A percentile compares a stretch with the other conserved stretches of the same genome.
Evolutionary conservation across 1,140 invertebrate genomes (phyloP).

Genomic region (Drosophila pallidifrons): DNA sequence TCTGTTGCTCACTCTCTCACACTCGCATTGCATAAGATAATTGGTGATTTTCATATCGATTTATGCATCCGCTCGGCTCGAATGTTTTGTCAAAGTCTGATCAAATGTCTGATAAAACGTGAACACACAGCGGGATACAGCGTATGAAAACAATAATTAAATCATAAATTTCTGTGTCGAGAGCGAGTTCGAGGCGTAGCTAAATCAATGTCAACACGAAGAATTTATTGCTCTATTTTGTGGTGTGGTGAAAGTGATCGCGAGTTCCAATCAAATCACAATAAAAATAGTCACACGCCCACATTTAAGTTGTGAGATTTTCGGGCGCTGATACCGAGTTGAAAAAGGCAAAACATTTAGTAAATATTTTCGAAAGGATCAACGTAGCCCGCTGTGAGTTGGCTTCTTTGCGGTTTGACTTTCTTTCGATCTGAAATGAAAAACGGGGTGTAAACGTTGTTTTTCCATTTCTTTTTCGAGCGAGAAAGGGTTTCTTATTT

Average conservation of each 20-base stretch:
- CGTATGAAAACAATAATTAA: slow-evolving; percentile 75
- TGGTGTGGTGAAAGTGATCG: slow-evolving; percentile 49
- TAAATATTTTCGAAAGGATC: slow-evolving; percentile 42
- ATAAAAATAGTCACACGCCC: slow-evolving; percentile 80
- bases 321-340: slow-evolving; percentile 22
- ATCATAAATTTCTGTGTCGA: slow-evolving; percentile 64
- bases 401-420: slow-evolving; percentile 1
- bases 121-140: slow-evolving; percentile 51
- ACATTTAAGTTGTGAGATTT: slow-evolving; percentile 20
- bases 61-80: slow-evolving; percentile 73
- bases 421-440: background rate
- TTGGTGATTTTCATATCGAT: slow-evolving; percentile 83
- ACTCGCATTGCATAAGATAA: slow-evolving; percentile 77
- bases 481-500: too few relatives aligned
- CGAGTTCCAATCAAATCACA: slow-evolving; percentile 56
- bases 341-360: slow-evolving; percentile 35
- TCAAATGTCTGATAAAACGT: slow-evolving; percentile 52
- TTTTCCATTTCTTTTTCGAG: too few relatives aligned
- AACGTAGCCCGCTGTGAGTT: slow-evolving; percentile 6
- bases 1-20: slow-evolving; percentile 17
- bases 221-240: slow-evolving; percentile 81
- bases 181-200: slow-evolving; percentile 21
- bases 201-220: slow-evolving; percentile 66
- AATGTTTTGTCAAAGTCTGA: slow-evolving; percentile 46
- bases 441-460: slow-evolving; percentile 6